Base-by-base conservation (phyloP, 2,888 invertebrate species). In the Crepidodera aurea region DNA sequence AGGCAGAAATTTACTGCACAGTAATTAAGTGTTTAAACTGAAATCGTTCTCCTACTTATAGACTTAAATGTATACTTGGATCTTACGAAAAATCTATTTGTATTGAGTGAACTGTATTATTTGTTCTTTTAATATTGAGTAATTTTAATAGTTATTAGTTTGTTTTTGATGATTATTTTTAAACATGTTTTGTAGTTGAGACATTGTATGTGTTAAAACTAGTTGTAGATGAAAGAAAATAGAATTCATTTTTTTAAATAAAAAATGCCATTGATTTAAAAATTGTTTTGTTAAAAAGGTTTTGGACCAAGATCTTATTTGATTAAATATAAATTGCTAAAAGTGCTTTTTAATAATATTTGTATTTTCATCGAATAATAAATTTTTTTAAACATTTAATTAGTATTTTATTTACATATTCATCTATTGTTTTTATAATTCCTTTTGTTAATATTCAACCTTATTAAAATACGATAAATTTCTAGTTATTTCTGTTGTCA, bases 341-440 rank as follows among this genome's bases (percentile, higher is more conserved):
- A 44, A 46, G 29, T 60, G 62, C 64, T 65, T 63, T 65, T 61
- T 46, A 64, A 62, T 46, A 25, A 62, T 40, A 34, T 65, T 67
- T 67, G 65, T 67, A 67, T 62, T 65, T 65, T 63, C 39, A 63
- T 65, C 58, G 58, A 56, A 58, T 63, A 60, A 51, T 62, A 60
- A 65, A 61, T 40, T 40, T 65, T 67, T 64, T 51, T 56, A 50
- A 54, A 60, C 44, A 58, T 27, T 22, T 22, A 22, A 22, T 22
- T n/a, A n/a, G n/a, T n/a, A n/a, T n/a, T n/a, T n/a, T n/a, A n/a
- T n/a, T n/a, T n/a, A n/a, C n/a, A n/a, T n/a, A n/a, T n/a, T n/a
- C n/a, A n/a, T n/a, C n/a, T n/a, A n/a, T n/a, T n/a, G n/a, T n/a
- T n/a, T n/a, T n/a, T n/a, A n/a, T n/a, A n/a, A n/a, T n/a, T n/a